These are phyloP conservation scores for Chrysemys picta DNA, from an alignment of 2,113 vertebrate species.

Conservation along the genomic window DNA sequence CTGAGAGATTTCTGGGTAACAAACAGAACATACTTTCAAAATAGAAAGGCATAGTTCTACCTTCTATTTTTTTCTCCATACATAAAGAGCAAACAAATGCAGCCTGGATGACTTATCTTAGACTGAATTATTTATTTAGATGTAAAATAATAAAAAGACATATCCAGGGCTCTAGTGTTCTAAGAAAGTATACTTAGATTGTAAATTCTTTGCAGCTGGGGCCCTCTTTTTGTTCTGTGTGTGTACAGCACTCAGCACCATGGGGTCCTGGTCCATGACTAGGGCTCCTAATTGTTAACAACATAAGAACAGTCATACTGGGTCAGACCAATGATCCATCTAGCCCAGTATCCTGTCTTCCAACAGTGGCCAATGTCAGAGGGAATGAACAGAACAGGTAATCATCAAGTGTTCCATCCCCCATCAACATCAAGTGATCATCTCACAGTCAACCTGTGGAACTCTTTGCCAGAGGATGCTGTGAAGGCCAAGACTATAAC, in stretches of 20 bases:
- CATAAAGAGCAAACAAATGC: neutral
- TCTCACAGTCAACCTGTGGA: no score
- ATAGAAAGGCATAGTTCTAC: neutral
- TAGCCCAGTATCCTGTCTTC: no score
- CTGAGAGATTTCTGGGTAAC: neutral
- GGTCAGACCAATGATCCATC: no score
- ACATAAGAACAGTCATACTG: no score
- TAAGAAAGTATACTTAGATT: neutral
- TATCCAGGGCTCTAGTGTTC: neutral
- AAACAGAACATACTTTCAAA: neutral
- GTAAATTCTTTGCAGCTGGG: neutral
- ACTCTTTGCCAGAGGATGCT: no score
- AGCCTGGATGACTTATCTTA: neutral
- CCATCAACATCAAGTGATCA: no score
- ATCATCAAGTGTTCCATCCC: no score
- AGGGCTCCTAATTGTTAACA: neutral
- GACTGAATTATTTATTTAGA: neutral
- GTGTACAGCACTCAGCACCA: accelerated
- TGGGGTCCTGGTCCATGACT: neutral
- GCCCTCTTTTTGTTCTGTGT: neutral
- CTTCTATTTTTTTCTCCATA: neutral
- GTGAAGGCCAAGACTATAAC: no score
- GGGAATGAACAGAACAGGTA: no score
- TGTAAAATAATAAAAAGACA: neutral
- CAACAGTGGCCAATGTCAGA: no score